These are phyloP conservation scores for Macrosoma leucophasiata DNA, from an alignment of 2,888 invertebrate species.

Conservation along the genomic window DNA sequence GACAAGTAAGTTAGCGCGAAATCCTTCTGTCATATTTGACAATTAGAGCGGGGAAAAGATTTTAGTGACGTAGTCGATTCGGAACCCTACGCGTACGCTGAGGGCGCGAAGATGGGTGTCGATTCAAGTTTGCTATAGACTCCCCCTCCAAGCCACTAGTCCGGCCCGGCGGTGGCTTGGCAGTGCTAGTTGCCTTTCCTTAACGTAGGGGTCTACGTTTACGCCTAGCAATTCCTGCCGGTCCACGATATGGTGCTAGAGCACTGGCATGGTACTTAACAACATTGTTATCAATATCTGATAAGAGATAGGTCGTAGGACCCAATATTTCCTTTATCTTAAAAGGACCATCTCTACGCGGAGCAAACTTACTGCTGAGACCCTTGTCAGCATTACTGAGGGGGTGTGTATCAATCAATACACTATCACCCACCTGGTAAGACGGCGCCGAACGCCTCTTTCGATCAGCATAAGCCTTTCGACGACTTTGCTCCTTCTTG, in stretches of 20 bases:
- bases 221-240: not conserved
- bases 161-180: constrained; percentile 1
- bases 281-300: not conserved
- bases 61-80: no score
- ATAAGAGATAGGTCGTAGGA: constrained; percentile 8
- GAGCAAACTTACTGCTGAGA: constrained; percentile 28
- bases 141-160: constrained; percentile 5
- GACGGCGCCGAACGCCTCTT: constrained; percentile 9
- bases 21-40: no score
- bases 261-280: constrained; percentile 7
- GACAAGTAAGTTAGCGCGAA: no score
- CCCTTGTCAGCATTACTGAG: constrained; percentile 16
- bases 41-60: no score
- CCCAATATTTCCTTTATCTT: constrained; percentile 7
- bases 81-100: no score
- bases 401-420: constrained; percentile 14
- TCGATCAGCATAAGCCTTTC: constrained; percentile 17
- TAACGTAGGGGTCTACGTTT: not conserved
- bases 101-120: no score
- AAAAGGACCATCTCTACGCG: constrained; percentile 34
- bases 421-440: constrained; percentile 18
- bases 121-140: no score
- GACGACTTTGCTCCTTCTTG: constrained; percentile 15
- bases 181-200: not conserved
- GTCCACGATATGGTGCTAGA: not conserved